These are phyloP conservation scores for Xanthia togata DNA, from an alignment of 2,888 invertebrate species.

Conservation along the genomic window DNA sequence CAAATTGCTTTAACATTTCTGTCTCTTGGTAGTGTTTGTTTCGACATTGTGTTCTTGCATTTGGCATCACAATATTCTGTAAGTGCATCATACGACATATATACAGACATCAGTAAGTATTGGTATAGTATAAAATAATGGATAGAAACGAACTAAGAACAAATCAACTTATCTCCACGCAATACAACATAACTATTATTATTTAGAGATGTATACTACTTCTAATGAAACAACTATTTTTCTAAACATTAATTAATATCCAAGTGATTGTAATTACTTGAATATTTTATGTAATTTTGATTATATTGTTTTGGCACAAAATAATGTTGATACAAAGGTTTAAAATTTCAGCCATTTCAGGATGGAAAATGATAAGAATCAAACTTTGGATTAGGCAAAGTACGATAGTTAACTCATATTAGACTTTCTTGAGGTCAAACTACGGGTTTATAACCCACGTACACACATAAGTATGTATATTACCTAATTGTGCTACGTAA, in stretches of 20 bases:
- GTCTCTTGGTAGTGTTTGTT: slow-evolving; percentile 24
- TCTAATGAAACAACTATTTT: not conserved
- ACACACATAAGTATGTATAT: not conserved
- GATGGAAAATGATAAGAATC: no score
- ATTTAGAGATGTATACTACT: not conserved
- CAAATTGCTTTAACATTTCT: slow-evolving; percentile 50
- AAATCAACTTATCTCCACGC: not conserved
- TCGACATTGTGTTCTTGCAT: slow-evolving; percentile 18
- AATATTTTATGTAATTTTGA: not conserved
- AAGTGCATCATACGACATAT: slow-evolving; percentile 17
- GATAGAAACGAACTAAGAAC: not conserved
- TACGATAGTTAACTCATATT: slow-evolving; percentile 1
- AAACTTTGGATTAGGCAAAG: not conserved
- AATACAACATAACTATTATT: not conserved
- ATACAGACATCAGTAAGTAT: not conserved
- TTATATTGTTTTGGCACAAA: not conserved
- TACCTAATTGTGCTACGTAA: not conserved
- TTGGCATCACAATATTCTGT: slow-evolving; percentile 1
- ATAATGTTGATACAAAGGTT: slow-evolving; percentile 4
- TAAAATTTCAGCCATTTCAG: slow-evolving; percentile 3
- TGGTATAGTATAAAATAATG: not conserved
- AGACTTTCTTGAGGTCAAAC: slow-evolving; percentile 6
- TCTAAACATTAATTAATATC: not conserved
- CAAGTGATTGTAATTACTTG: not conserved
- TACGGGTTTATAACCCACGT: not conserved